Base-by-base conservation (phyloP, 2,888 invertebrate species). In the Sinelater perroti region DNA sequence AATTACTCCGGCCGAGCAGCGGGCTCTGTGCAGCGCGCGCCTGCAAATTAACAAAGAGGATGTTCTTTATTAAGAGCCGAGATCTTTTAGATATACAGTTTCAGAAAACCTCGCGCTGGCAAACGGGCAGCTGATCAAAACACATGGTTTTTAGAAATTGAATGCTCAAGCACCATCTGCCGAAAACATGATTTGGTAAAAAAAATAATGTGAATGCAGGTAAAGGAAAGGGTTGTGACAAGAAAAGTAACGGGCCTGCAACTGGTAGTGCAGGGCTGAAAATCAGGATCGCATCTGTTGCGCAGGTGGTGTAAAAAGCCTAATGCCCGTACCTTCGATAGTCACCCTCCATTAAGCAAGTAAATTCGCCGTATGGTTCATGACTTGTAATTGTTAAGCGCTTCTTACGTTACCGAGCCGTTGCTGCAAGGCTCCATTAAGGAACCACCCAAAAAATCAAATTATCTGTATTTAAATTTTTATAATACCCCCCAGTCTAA, bases 251-350 rank as follows among this genome's bases (percentile, higher is more conserved):
- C 74, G 72, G 72, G 67, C 70, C 68, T 70, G 72, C 72, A 73
- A 72, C 75, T 74, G 75, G 72, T 73, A 71, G 63, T 53, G 56
- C 61, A 65, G 69, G 72, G 70, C 70, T 71, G 71, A 70, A 76
- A 76, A 75, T 75, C 76, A 76, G 72, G 70, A 70, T 74, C 71
- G 70, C 76, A 77, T 77, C 76, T 77, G 76, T 74, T 75, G 72
- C 71, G 75, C 76, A 77, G 76, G 75, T 77, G 76, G 73, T 67
- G 61, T 61, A 52, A 55, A 51, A 55, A 63, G 58, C 38, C 42
- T 14, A 45, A 45, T 40, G 31, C 38, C 46, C 33, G 44, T 59
- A 45, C 55, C 38, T 50, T 28, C 17, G 17, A 40, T 40, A 38
- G 20, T 1, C 24, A 38, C 11, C 21, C 8, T 21, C 21, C 1